Conservation (phyloP, 2,888 invertebrate genomes). For the Calameuta filiformis region DNA sequence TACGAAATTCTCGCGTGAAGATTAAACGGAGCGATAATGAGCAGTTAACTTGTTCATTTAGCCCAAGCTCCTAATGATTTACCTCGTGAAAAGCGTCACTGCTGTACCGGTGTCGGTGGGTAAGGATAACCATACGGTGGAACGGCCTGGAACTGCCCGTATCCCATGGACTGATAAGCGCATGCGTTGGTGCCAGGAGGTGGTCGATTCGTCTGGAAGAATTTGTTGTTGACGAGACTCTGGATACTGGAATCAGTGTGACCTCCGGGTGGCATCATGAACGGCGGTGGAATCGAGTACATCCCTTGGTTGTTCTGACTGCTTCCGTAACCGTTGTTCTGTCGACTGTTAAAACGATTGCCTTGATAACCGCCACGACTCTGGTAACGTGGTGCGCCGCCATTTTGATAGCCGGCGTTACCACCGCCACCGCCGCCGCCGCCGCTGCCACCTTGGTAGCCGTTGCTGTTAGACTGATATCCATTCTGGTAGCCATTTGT, state of each 20-base stretch:
- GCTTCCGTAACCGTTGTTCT: constrained; percentile 37
- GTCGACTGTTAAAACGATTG: constrained; percentile 49
- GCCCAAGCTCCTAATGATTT: constrained; percentile 31
- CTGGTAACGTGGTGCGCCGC: constrained; percentile 52
- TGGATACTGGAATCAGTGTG: constrained; percentile 68
- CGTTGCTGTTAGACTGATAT: constrained; percentile 62
- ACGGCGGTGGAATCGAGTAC: constrained; percentile 66
- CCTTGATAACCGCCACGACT: constrained; percentile 47
- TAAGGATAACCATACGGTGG: constrained; percentile 74
- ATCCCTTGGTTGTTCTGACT: constrained; percentile 55
- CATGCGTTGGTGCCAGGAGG: constrained; percentile 70
- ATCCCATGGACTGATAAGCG: constrained; percentile 73
- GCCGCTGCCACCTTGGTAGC: constrained; percentile 41
- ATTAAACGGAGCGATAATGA: background rate
- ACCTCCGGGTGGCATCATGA: constrained; percentile 67
- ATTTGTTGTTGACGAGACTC: constrained; percentile 74
- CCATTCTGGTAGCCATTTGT: constrained; percentile 54
- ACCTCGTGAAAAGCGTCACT: constrained; percentile 68
- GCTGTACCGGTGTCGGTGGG: constrained; percentile 78
- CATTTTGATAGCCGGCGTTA: constrained; percentile 1
- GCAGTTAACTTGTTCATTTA: constrained; percentile 24
- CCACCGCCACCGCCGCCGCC: constrained; percentile 20
- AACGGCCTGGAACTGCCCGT: constrained; percentile 77
- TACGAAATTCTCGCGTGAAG: background rate
- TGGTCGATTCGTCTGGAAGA: constrained; percentile 76